Conservation (phyloP, 35 echinoderm and acorn worm species). For the Amphiura filiformis region DNA sequence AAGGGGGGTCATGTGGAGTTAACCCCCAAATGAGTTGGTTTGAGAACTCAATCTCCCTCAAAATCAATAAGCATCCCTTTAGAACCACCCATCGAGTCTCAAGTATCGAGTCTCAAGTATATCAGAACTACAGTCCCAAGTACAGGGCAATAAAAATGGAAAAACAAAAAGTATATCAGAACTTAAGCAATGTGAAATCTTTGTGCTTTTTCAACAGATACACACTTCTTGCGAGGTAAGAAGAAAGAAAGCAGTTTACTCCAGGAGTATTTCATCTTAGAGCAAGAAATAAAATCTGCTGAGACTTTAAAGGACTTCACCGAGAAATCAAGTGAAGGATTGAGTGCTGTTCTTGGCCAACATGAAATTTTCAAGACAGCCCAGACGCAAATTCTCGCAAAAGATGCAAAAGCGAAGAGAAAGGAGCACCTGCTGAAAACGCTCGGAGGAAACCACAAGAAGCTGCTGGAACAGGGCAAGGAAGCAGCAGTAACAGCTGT, state of each 20-base stretch:
- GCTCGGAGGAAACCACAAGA: not conserved
- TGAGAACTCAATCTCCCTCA: not conserved
- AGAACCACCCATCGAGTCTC: not conserved
- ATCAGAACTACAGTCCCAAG: not conserved
- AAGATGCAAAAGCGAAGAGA: not conserved
- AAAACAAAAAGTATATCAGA: no score
- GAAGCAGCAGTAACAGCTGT: not conserved
- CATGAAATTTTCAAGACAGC: not conserved
- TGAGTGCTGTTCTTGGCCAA: not conserved
- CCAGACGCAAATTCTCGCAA: not conserved
- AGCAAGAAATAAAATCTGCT: not conserved
- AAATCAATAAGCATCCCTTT: not conserved
- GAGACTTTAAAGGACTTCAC: not conserved
- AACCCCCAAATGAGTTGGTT: not conserved
- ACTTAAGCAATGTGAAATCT: no score
- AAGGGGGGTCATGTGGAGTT: not conserved
- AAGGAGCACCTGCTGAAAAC: not conserved
- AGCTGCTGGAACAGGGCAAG: not conserved
- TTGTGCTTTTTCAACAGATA: no score
- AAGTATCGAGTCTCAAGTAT: not conserved
- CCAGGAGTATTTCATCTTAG: not conserved
- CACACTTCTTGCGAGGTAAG: not conserved
- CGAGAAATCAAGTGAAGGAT: not conserved
- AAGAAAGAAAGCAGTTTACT: not conserved
- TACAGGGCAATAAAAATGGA: no score